Evolutionary conservation across 2,113 vertebrate species (phyloP).

Genomic region (Apistogramma diplotaenia): DNA sequence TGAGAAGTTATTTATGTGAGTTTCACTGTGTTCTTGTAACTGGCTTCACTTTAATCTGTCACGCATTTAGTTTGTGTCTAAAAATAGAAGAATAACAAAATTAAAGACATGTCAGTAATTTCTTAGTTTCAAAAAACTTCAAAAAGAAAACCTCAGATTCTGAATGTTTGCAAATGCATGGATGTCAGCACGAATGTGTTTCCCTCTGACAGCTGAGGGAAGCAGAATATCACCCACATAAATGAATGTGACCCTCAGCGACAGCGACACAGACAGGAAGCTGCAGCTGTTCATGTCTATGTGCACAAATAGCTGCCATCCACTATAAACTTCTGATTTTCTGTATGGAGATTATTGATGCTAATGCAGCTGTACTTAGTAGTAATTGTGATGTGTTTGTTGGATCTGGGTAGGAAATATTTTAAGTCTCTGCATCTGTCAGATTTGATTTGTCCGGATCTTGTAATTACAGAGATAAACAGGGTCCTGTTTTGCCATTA

Average conservation of each 20-base stretch:
- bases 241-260: too few relatives aligned
- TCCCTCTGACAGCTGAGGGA: neutral
- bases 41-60: too few relatives aligned
- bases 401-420: neutral
- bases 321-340: neutral
- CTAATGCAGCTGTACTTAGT: neutral
- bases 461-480: neutral
- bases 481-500: neutral
- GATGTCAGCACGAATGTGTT: too few relatives aligned
- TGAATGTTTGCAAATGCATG: neutral
- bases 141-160: neutral
- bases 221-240: neutral
- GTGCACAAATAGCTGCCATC: neutral
- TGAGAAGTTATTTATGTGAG: neutral
- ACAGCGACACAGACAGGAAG: too few relatives aligned
- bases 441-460: neutral
- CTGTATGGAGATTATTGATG: neutral
- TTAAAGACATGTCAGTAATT: neutral
- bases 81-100: neutral
- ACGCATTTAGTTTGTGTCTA: too few relatives aligned
- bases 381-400: neutral
- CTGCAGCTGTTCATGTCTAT: neutral
- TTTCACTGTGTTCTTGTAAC: neutral
- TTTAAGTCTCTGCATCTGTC: neutral
- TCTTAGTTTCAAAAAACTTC: neutral